Percentiles rank a stretch among this genome's conserved stretches.
phyloP scores from a whole-genome alignment of 2,113 vertebrate species.

The Potamarius usumacintae region DNA sequence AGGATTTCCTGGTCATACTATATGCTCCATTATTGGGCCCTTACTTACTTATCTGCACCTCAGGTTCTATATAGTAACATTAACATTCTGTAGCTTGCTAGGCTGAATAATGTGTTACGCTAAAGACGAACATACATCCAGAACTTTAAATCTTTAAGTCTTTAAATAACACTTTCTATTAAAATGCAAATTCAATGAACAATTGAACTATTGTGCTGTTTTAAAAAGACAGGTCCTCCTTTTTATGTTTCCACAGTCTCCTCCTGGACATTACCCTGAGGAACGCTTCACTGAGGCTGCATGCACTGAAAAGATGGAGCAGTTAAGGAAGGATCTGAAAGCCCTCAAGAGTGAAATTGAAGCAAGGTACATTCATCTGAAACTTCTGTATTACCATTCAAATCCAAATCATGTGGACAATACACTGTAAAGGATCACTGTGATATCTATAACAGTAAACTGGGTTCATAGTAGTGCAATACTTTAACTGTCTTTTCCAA shows the following conservation, averaged over 20 bases:
- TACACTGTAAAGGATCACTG: neutral
- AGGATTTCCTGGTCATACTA: neutral
- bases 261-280: neutral
- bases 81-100: neutral
- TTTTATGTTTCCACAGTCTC: neutral
- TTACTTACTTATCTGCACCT: neutral
- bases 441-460: neutral
- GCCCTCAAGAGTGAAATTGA: constrained; percentile 29
- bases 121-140: neutral
- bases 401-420: constrained; percentile 4
- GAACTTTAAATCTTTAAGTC: neutral
- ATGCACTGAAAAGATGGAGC: neutral
- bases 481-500: neutral
- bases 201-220: neutral
- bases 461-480: neutral
- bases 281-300: constrained; percentile 10
- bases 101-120: too few relatives aligned
- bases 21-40: neutral
- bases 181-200: neutral
- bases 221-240: neutral
- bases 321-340: constrained; percentile 25
- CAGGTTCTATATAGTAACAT: neutral
- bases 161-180: neutral
- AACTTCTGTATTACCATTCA: neutral
- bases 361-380: constrained; percentile 8